These are phyloP conservation scores for Caranx melampygus DNA, from an alignment of 2,113 vertebrate genomes.

Conservation along the genomic window DNA sequence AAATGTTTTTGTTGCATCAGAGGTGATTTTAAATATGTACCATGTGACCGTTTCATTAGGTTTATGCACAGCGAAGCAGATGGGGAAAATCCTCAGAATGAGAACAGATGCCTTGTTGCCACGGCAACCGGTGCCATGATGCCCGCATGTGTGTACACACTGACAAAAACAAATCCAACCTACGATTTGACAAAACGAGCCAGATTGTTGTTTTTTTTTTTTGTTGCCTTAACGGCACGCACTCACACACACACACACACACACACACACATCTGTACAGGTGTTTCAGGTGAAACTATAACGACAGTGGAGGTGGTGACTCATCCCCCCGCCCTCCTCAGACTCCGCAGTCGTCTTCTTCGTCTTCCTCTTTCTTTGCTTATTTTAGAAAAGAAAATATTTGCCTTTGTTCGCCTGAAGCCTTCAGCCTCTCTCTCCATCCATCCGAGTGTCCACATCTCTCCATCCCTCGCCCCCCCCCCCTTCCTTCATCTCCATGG, in stretches of 20 bases:
- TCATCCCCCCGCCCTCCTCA: background rate
- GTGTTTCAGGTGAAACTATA: background rate
- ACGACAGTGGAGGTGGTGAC: background rate
- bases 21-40: too few species aligned
- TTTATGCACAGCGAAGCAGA: too few species aligned
- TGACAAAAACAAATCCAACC: background rate
- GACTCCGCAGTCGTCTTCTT: background rate
- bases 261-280: background rate
- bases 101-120: slow-evolving; percentile 47
- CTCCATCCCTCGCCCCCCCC: background rate
- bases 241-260: background rate
- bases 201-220: background rate
- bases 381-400: background rate
- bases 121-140: slow-evolving; percentile 1
- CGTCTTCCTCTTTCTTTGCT: background rate
- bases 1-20: too few species aligned
- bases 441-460: background rate
- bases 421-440: background rate
- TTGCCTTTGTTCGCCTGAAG: background rate
- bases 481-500: slow-evolving; percentile 37
- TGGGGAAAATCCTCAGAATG: background rate
- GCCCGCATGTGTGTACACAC: background rate
- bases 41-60: too few species aligned
- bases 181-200: background rate
- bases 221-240: too few species aligned